Evolutionary conservation across 2,113 vertebrate genomes (phyloP).

Genomic region (Physeter macrocephalus): DNA sequence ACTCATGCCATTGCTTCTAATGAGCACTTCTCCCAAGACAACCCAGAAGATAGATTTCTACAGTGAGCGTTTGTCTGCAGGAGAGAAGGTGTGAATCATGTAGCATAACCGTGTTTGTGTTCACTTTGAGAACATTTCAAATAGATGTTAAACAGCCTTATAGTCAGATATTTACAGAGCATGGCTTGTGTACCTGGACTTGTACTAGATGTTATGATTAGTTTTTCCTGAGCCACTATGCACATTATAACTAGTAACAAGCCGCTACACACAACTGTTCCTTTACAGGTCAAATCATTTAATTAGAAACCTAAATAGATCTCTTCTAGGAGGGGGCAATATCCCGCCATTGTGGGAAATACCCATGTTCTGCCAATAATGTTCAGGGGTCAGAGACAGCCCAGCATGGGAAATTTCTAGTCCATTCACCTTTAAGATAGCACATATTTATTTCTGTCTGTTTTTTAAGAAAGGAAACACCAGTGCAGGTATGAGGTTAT

Average conservation of each 20-base stretch:
- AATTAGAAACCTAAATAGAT: not conserved
- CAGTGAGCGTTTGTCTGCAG: not conserved
- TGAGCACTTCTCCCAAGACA: not conserved
- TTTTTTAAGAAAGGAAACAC: not conserved
- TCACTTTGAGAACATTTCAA: not conserved
- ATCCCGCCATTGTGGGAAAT: not conserved
- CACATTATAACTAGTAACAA: not conserved
- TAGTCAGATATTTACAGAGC: constrained; percentile 20
- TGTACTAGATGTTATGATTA: not conserved
- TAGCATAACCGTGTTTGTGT: not conserved
- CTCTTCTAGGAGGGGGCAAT: not conserved
- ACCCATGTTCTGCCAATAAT: not conserved
- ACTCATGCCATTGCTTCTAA: not conserved
- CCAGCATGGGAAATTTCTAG: not conserved
- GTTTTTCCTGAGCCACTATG: not conserved
- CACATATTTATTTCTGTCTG: not conserved
- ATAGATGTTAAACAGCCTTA: not conserved
- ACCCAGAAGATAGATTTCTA: not conserved
- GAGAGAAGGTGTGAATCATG: not conserved
- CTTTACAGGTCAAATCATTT: not conserved
- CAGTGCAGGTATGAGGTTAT: not conserved
- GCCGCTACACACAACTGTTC: not conserved
- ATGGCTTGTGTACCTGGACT: not conserved
- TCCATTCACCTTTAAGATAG: not conserved
- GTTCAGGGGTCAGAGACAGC: not conserved